These are phyloP conservation scores for Caloenas nicobarica DNA, from an alignment of 2,113 vertebrate species.

Conservation along the genomic window DNA sequence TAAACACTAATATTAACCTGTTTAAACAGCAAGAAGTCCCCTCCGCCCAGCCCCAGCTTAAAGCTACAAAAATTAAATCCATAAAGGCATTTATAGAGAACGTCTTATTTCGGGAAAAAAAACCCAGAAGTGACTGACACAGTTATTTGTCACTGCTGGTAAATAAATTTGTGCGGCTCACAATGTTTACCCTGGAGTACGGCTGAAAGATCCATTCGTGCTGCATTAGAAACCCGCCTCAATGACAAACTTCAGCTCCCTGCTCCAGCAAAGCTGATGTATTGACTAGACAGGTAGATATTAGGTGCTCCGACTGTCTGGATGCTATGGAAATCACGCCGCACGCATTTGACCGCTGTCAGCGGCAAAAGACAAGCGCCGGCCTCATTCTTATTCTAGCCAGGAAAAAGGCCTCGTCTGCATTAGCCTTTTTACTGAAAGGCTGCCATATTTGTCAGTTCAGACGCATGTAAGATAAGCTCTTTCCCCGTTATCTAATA, in stretches of 20 bases:
- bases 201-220: constrained; percentile 51
- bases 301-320: constrained; percentile 75
- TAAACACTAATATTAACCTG: neutral
- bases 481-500: constrained; percentile 75
- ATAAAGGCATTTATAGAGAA: constrained; percentile 17
- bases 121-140: constrained; percentile 46
- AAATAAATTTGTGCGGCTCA: constrained; percentile 64
- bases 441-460: constrained; percentile 75
- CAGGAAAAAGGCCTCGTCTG: constrained; percentile 64
- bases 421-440: constrained; percentile 71
- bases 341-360: constrained; percentile 70
- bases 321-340: constrained; percentile 73
- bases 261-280: constrained; percentile 68
- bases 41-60: neutral
- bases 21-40: constrained; percentile 4
- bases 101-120: constrained; percentile 31
- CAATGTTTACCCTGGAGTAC: constrained; percentile 50
- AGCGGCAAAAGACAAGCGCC: constrained; percentile 52
- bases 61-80: constrained; percentile 55
- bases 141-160: constrained; percentile 61
- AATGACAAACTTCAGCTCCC: constrained; percentile 66
- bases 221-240: constrained; percentile 61
- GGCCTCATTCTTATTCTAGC: constrained; percentile 75
- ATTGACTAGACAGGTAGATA: constrained; percentile 77
- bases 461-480: constrained; percentile 69